These are phyloP conservation scores for Petroica traversi DNA, from an alignment of 2,113 vertebrate genomes.

Conservation along the genomic window DNA sequence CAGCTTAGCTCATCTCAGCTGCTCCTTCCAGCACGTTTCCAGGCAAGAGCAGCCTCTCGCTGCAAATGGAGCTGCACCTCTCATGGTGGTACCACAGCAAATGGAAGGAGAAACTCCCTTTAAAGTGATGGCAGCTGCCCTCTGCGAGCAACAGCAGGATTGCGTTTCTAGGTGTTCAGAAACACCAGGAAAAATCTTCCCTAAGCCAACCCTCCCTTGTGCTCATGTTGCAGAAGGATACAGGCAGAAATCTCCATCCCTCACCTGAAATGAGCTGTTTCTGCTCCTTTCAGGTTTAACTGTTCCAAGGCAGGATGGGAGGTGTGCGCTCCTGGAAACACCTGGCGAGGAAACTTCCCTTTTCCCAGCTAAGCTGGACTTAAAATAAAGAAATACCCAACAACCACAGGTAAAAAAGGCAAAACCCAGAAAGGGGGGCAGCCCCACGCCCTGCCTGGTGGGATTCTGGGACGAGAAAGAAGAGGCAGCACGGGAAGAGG, in stretches of 20 bases:
- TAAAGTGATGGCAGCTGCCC: constrained; percentile 28
- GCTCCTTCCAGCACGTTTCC: not conserved
- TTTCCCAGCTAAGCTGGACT: not conserved
- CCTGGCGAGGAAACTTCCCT: not conserved
- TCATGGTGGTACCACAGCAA: constrained; percentile 14
- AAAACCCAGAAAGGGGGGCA: not conserved
- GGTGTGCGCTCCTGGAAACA: not conserved
- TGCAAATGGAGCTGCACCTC: constrained; percentile 62
- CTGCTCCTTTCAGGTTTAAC: not conserved
- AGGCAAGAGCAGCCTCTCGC: not conserved
- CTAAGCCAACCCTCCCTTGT: not conserved
- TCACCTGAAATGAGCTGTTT: not conserved
- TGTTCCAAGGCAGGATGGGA: not conserved
- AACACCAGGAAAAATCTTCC: not conserved
- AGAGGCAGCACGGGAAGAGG: not conserved
- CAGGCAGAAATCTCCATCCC: not conserved
- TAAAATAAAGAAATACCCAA: not conserved
- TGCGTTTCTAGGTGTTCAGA: not conserved
- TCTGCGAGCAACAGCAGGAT: not conserved
- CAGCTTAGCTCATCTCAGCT: constrained; percentile 33
- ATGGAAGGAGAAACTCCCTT: constrained; percentile 60
- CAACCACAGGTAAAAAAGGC: not conserved
- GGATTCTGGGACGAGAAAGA: not conserved
- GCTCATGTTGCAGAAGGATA: not conserved
- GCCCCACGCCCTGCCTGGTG: not conserved